These are phyloP conservation scores for Hymenochirus boettgeri DNA, from an alignment of 2,113 vertebrate species.

Conservation along the genomic window DNA sequence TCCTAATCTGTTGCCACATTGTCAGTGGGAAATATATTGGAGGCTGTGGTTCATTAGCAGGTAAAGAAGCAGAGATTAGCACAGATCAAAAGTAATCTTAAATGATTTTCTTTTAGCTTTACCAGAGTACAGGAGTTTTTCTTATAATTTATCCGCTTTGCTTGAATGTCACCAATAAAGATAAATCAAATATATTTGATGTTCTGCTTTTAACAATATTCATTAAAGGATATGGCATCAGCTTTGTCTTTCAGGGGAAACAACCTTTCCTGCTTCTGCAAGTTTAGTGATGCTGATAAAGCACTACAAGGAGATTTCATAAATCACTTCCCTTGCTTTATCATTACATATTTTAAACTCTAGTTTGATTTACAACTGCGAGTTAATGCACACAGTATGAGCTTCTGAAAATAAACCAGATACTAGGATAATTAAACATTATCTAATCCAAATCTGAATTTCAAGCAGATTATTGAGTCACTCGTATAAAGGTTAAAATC, in stretches of 20 bases:
- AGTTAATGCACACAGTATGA: constrained; percentile 36
- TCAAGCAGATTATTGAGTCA: constrained; percentile 19
- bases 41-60: too few species aligned
- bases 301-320: constrained; percentile 24
- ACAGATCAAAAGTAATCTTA: too few species aligned
- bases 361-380: constrained; percentile 34
- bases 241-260: constrained; percentile 15
- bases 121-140: too few species aligned
- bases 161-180: background rate
- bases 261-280: constrained; percentile 18
- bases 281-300: constrained; percentile 34
- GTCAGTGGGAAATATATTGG: too few species aligned
- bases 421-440: constrained; percentile 37
- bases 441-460: constrained; percentile 30
- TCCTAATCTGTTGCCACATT: too few species aligned
- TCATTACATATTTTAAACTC: constrained; percentile 41
- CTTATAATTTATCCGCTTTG: too few species aligned
- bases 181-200: background rate
- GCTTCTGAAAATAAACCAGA: constrained; percentile 35
- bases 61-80: too few species aligned
- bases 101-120: too few species aligned
- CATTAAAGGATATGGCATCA: constrained; percentile 21
- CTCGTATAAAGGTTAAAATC: constrained; percentile 29
- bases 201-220: background rate
- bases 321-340: constrained; percentile 35